Percentiles rank a stretch among this genome's conserved stretches.
These are phyloP conservation scores for Coenonympha arcania DNA, from an alignment of 2,888 invertebrate genomes.

Conservation along the genomic window DNA sequence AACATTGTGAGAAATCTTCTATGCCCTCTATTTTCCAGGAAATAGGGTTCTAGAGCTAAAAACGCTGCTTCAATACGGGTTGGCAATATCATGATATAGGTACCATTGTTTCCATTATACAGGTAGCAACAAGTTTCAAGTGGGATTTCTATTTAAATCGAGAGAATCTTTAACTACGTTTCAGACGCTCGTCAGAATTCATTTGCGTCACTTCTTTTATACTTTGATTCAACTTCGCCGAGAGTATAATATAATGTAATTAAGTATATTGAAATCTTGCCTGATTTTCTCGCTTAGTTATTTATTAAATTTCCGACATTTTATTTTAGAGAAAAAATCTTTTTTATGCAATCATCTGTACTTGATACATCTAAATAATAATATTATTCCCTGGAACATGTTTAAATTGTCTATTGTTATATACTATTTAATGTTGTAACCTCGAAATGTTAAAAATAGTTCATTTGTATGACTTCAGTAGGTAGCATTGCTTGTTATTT, in stretches of 20 bases:
- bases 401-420: too few species aligned
- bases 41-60: too few species aligned
- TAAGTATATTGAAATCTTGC: slow-evolving; percentile 10
- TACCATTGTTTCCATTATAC: not conserved
- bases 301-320: not conserved
- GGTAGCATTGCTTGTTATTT: too few species aligned
- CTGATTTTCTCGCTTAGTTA: slow-evolving; percentile 15
- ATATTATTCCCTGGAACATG: too few species aligned
- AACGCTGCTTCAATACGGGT: not conserved
- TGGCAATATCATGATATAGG: not conserved
- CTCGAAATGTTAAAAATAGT: too few species aligned
- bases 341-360: too few species aligned
- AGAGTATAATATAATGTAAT: slow-evolving; percentile 12
- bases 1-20: too few species aligned
- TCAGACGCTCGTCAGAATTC: slow-evolving; percentile 11
- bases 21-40: too few species aligned
- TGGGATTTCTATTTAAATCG: slow-evolving; percentile 11
- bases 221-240: slow-evolving; percentile 10
- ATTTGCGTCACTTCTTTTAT: slow-evolving; percentile 4
- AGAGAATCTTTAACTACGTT: slow-evolving; percentile 9
- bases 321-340: not conserved
- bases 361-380: too few species aligned
- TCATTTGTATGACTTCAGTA: too few species aligned
- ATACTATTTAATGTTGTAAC: too few species aligned
- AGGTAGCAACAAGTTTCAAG: not conserved